Base-by-base conservation (phyloP, 2,888 invertebrate species). In the Falcaria lacertinaria region DNA sequence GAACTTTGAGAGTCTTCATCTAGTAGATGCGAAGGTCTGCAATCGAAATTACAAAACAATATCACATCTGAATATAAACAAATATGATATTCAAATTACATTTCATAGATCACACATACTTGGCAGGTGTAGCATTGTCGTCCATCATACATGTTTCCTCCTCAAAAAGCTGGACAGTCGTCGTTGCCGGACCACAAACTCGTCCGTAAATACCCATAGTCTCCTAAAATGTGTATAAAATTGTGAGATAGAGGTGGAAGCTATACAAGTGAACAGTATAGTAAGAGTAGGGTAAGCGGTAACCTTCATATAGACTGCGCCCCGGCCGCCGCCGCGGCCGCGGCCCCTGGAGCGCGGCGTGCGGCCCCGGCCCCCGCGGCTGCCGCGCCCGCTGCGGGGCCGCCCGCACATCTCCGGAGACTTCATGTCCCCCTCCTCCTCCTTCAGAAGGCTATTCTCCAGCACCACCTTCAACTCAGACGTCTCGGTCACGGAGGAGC, bases 1-100 rank as follows among this genome's bases (percentile, higher is more conserved):
- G 96, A 96, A 64, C 94, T 95, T 76, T 95, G 95, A 4, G 96
- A 96, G 74, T 95, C 94, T 60, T 96, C 96, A 67, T 93, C 93
- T 54, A 92, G 66, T 74, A 90, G 69, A 56, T 86, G 82, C 8
- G 84, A 75, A 14, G 85, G 83, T 61, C 88, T 90, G 77, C 43
- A 74, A 19, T 4, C 19, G 6, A n/a, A n/a, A n/a, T n/a, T n/a
- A n/a, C n/a, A n/a, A n/a, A n/a, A n/a, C n/a, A n/a, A n/a, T n/a
- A n/a, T n/a, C n/a, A n/a, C n/a, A n/a, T n/a, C n/a, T n/a, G n/a
- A n/a, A n/a, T n/a, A n/a, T n/a, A n/a, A n/a, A n/a, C n/a, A n/a
- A n/a, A n/a, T n/a, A n/a, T n/a, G n/a, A n/a, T n/a, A n/a, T n/a
- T n/a, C 19, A 19, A 19, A 19, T 19, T 25, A 25, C 7, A 8